Evolutionary conservation across 2,113 vertebrate species (phyloP), one percentile per base, ranked within the genome.

Genomic region (Pithys albifrons): DNA sequence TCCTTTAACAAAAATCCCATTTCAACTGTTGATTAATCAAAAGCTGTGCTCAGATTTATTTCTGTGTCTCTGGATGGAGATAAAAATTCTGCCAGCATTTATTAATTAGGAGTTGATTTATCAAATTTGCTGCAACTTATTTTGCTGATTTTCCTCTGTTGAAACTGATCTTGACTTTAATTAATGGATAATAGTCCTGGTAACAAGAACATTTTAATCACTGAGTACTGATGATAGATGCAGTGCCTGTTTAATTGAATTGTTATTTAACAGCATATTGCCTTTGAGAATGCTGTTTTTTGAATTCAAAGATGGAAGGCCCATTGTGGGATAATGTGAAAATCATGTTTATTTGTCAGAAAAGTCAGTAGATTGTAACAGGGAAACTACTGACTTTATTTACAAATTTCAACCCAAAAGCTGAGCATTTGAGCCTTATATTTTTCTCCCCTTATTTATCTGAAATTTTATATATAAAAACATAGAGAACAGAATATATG

Each of bases 131-230:
- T 75, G 61, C 46, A 96, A 62, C 65, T 94, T 24, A 62, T 97
- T 97, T 95, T 83, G 20, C 49, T 95, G 78, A 80, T 94, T 91
- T 88, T 75, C 49, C 35, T 82, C 46, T 62, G 55, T 48, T 98
- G 85, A 94, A 96, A 94, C 88, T 45, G 70, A 93, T 95, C 77
- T 82, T 95, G 67, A 78, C 64, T 97, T 96, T 95, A 89, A 94
- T 93, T 97, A 97, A 97, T 86, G 74, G 82, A 97, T 95, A 61
- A 88, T 77, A 64, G 49, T 59, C 25, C 61, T 97, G 95, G 97
- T 97, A 98, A 95, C 66, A 95, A 87, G 70, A 95, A 95, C 91
- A 89, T 97, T 98, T 98, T 98, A 97, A 98, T 98, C 92, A 97
- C 78, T 59, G 18, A 72, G 49, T 19, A 73, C 28, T 89, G 66